Percentiles rank a stretch among this genome's conserved stretches.
phyloP scores from a whole-genome alignment of 1,140 invertebrate genomes.

The Magallana gigas region DNA sequence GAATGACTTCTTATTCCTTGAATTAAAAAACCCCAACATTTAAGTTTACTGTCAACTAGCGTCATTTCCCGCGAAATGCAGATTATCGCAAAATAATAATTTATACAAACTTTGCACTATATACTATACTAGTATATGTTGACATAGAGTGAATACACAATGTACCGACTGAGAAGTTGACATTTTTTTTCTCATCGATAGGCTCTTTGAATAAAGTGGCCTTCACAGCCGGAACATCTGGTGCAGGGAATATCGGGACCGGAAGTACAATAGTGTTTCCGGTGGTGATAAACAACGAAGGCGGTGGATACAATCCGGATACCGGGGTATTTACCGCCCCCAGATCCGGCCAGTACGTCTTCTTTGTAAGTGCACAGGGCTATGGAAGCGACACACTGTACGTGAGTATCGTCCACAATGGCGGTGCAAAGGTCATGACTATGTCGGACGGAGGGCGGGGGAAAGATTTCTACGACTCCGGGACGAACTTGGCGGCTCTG shows the following conservation, averaged over 20 bases:
- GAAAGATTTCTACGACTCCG: neutral
- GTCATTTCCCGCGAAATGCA: no score
- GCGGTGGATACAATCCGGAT: neutral
- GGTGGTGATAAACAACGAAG: neutral
- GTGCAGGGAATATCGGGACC: neutral
- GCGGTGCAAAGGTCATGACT: neutral
- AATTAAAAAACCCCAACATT: no score
- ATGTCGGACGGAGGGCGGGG: neutral
- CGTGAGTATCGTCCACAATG: neutral
- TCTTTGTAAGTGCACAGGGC: neutral
- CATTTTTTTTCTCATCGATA: neutral
- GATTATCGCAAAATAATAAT: no score
- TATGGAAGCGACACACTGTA: neutral
- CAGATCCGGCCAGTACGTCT: neutral
- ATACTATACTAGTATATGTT: no score
- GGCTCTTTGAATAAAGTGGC: neutral
- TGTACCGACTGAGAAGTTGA: no score
- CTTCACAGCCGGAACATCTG: neutral
- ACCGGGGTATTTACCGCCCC: conserved; percentile 3
- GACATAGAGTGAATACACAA: no score
- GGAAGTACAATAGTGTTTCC: neutral
- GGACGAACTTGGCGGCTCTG: conserved; percentile 8
- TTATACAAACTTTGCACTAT: no score
- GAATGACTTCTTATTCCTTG: no score
- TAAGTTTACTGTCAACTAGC: no score